A percentile compares a stretch with the other conserved stretches of the same genome.
phyloP scores from a whole-genome alignment of 1,140 invertebrate species.

The Aplysia californica region DNA sequence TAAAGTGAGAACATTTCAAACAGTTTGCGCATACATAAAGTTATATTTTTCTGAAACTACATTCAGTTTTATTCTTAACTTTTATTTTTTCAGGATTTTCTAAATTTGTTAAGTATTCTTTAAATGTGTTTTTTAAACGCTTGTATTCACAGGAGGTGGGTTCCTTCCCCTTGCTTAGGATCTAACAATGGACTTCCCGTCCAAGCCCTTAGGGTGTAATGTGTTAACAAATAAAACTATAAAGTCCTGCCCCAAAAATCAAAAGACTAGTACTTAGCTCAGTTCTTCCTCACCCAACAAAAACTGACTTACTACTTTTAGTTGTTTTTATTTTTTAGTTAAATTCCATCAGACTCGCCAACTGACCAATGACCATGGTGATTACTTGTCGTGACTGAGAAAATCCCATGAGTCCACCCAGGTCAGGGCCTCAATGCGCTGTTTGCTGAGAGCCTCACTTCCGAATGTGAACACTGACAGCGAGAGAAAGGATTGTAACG shows the following conservation, averaged over 20 bases:
- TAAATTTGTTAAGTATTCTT: too few species aligned
- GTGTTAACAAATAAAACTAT: too few species aligned
- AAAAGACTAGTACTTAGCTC: neutral
- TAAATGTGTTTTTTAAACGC: too few species aligned
- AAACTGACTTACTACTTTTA: neutral
- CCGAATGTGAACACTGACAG: constrained; percentile 44
- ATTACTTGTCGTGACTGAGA: constrained; percentile 30
- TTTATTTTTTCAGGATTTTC: too few species aligned
- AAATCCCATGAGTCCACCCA: constrained; percentile 54
- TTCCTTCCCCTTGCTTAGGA: too few species aligned
- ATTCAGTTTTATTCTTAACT: too few species aligned
- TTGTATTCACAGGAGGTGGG: too few species aligned
- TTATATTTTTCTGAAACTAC: too few species aligned
- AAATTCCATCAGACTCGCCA: neutral
- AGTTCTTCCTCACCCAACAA: neutral
- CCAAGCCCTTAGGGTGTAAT: too few species aligned
- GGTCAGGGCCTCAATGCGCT: constrained; percentile 35
- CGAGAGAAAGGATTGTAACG: constrained; percentile 38
- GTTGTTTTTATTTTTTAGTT: neutral
- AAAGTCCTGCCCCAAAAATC: neutral
- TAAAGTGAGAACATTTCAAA: too few species aligned
- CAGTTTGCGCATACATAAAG: neutral
- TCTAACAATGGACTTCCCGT: too few species aligned
- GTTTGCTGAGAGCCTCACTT: constrained; percentile 22
- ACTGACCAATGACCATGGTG: neutral